Base-by-base conservation (phyloP, 2,113 vertebrate genomes). In the Dicaeum eximium region DNA sequence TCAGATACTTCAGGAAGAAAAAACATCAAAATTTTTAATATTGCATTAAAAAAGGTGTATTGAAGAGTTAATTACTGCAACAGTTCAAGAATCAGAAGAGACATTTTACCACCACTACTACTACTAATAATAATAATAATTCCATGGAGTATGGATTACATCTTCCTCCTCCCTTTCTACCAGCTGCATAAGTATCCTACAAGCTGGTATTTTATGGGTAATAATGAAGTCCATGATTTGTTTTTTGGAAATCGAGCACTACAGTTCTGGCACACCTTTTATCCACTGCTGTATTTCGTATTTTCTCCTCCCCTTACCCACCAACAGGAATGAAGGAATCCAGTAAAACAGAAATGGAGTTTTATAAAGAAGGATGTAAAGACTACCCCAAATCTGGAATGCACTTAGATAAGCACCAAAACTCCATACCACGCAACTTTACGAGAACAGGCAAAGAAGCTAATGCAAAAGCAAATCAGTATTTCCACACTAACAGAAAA, bases 341-440 rank as follows among this genome's bases (percentile, higher is more conserved):
- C 27, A 72, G 12, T n/a, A 37, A 86, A 28, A 54, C 5, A 17
- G 20, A 83, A 83, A 54, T 1, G 44, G 42, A 35, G 31, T 57
- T 78, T 56, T 40, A 47, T 31, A 61, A 42, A 71, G 54, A 51
- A 37, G 50, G 12, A 38, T 1, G 0, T 11, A 77, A 70, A 44
- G 79, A 33, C 51, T 45, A 51, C 58, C 37, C 44, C 13, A n/a
- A 60, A 79, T 58, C 25, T 74, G 66, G 64, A 78, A 62, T 20
- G 21, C 40, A 19, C 54, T 24, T 1, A 61, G 33, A 51, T 50
- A 92, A 58, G 35, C 70, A 90, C 22, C 70, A 64, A 25, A 74
- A 77, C 69, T 94, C 65, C 0, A 0, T 7, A 66, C 38, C 45
- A 45, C 0, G 0, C 57, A 86, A 83, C 89, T 90, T 57, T 6